Conservation (phyloP, 2,797 vertebrate species). For the Apogon talboti region DNA sequence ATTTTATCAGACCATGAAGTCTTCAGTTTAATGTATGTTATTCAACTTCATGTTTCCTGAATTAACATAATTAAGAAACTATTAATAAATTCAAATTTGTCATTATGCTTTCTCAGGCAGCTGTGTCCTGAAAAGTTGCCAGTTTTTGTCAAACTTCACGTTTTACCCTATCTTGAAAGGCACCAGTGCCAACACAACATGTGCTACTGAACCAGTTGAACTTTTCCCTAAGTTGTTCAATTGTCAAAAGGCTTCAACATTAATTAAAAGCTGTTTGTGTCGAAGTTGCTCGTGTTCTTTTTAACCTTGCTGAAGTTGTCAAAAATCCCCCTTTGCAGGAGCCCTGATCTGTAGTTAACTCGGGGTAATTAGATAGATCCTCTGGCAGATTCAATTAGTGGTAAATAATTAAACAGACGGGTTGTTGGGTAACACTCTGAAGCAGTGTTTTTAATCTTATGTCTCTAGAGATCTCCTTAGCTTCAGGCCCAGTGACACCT, state of each 20-base stretch:
- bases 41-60: background rate
- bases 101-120: background rate
- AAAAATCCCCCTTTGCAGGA: background rate
- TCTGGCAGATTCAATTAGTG: constrained; percentile 13
- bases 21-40: background rate
- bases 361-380: constrained; percentile 16
- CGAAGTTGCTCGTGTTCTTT: background rate
- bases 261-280: constrained; percentile 14
- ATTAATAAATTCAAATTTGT: background rate
- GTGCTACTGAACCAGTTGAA: background rate
- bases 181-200: background rate
- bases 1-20: background rate
- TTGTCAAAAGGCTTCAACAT: background rate
- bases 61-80: background rate
- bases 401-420: constrained; percentile 38
- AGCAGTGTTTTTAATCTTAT: constrained; percentile 29
- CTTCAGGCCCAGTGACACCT: background rate
- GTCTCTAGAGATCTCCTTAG: background rate
- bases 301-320: constrained; percentile 30
- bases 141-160: constrained; percentile 12
- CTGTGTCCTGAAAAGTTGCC: constrained; percentile 10
- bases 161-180: background rate
- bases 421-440: constrained; percentile 14
- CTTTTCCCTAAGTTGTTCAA: background rate
- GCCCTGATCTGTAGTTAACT: constrained; percentile 18